phyloP scores from a whole-genome alignment of 2,113 vertebrate species.

The Anolis sagrei region DNA sequence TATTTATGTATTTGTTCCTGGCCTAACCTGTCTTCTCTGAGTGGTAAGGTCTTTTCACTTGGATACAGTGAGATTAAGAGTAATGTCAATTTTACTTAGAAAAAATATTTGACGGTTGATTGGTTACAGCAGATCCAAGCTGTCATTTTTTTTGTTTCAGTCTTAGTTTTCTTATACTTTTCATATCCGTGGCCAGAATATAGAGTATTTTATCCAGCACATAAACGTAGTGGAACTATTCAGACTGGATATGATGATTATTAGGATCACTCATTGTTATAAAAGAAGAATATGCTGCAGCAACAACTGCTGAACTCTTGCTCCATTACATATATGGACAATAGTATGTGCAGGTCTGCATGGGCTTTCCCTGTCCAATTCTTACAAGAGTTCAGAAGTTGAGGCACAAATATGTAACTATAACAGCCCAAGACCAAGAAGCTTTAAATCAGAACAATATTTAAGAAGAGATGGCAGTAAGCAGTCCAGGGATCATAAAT shows the following conservation, averaged over 20 bases:
- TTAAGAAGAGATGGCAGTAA: too few relatives aligned
- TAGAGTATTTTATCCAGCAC: not conserved
- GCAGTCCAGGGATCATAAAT: too few relatives aligned
- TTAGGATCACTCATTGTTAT: too few relatives aligned
- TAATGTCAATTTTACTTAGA: constrained; percentile 2
- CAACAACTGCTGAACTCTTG: too few relatives aligned
- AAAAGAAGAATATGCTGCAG: too few relatives aligned
- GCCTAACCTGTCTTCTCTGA: not conserved
- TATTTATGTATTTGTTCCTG: constrained; percentile 29
- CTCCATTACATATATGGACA: too few relatives aligned
- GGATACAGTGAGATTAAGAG: not conserved
- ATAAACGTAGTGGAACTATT: not conserved
- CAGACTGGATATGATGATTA: not conserved
- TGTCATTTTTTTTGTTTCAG: constrained; percentile 30
- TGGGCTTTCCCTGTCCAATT: too few relatives aligned
- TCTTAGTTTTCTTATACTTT: not conserved
- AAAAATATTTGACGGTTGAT: not conserved
- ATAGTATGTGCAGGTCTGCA: too few relatives aligned
- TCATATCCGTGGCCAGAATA: constrained; percentile 22
- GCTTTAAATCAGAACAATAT: too few relatives aligned
- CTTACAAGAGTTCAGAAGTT: too few relatives aligned
- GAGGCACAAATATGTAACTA: too few relatives aligned
- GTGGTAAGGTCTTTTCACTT: not conserved
- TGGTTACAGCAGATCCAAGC: not conserved
- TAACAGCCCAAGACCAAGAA: too few relatives aligned